Percentiles rank a stretch among this genome's conserved stretches.
phyloP scores from a whole-genome alignment of 2,797 vertebrate genomes.

The Oryzias sinensis region DNA sequence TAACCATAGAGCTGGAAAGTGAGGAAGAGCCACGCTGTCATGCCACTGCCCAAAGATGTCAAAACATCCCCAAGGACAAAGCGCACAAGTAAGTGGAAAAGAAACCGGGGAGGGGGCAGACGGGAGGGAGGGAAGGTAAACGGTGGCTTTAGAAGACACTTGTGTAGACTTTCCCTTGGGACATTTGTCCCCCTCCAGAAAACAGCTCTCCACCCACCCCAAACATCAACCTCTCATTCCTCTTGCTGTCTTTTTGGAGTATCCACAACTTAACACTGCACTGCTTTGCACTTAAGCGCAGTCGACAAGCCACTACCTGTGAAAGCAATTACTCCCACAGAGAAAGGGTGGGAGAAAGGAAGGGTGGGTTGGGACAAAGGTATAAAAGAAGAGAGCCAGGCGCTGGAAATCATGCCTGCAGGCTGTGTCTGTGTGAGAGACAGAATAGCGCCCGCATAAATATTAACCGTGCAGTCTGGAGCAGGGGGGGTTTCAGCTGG shows the following conservation, averaged over 20 bases:
- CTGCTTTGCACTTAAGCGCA: conserved; percentile 62
- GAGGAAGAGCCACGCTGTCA: conserved; percentile 36
- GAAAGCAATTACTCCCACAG: conserved; percentile 71
- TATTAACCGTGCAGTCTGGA: conserved; percentile 57
- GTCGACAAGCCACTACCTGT: conserved; percentile 74
- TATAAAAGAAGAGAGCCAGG: conserved; percentile 41
- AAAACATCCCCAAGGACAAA: conserved; percentile 45
- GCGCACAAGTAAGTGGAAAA: conserved; percentile 11
- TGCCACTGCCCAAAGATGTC: conserved; percentile 38
- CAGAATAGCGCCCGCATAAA: conserved; percentile 66
- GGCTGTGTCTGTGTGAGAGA: conserved; percentile 59
- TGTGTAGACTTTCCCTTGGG: conserved; percentile 55
- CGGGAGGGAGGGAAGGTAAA: conserved; percentile 59
- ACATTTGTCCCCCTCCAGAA: conserved; percentile 61
- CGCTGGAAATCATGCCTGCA: conserved; percentile 64
- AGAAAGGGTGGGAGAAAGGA: conserved; percentile 44
- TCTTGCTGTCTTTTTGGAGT: conserved; percentile 52
- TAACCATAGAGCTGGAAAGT: conserved; percentile 39
- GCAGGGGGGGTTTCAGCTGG: conserved; percentile 43
- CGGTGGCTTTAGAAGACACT: conserved; percentile 39
- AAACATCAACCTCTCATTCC: conserved; percentile 45
- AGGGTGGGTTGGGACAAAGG: conserved; percentile 47
- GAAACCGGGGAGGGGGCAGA: conserved; percentile 21
- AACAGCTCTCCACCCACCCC: conserved; percentile 42
- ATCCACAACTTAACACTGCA: conserved; percentile 62